Evolutionary conservation across 2,113 vertebrate genomes (phyloP).

Genomic region (Microtus ochrogaster): DNA sequence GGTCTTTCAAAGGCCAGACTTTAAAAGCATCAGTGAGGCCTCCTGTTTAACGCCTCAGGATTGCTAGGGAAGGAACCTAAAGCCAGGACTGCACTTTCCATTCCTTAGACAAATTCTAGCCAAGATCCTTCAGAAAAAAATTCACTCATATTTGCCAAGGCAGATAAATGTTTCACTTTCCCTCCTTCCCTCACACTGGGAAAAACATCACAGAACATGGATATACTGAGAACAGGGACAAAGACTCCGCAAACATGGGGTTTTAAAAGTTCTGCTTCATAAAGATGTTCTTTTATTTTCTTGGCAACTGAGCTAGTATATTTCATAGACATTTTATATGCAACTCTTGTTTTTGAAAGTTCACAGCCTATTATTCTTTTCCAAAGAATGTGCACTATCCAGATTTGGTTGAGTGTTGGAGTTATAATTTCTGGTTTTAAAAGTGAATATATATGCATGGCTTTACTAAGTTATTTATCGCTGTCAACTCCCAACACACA

Average conservation of each 20-base stretch:
- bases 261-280: background rate
- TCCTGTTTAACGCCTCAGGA: conserved; percentile 36
- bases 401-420: background rate
- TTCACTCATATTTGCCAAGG: background rate
- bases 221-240: background rate
- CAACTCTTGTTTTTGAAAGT: background rate
- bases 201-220: background rate
- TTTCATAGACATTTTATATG: background rate
- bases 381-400: background rate
- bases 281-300: background rate
- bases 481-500: background rate
- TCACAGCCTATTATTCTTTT: background rate
- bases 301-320: background rate
- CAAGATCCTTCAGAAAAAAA: background rate
- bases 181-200: fast-evolving
- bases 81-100: background rate
- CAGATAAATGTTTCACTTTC: background rate
- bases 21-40: background rate
- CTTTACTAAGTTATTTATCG: background rate
- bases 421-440: background rate
- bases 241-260: background rate
- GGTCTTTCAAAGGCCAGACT: conserved; percentile 30
- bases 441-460: fast-evolving
- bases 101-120: background rate
- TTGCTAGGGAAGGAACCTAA: background rate